Evolutionary conservation across 2,888 invertebrate species (phyloP).

Genomic region (Mimumesa dahlbomi): DNA sequence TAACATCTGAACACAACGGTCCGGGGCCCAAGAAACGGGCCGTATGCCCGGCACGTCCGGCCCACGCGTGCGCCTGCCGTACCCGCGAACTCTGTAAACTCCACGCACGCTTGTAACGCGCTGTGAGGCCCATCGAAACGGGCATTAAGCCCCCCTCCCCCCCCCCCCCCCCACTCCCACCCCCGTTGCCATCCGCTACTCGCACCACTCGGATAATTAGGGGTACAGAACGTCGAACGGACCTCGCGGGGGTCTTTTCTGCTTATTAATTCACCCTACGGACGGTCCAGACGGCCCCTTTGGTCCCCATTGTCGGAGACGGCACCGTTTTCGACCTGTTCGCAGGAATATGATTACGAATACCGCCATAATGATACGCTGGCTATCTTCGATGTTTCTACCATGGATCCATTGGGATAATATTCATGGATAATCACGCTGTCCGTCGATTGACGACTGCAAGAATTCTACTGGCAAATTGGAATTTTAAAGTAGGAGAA

Average conservation of each 20-base stretch:
- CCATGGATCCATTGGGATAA: too few relatives aligned
- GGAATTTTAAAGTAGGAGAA: conserved; percentile 4
- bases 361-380: conserved; percentile 56
- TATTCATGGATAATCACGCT: too few relatives aligned
- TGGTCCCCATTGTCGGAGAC: conserved; percentile 44
- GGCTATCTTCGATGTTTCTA: too few relatives aligned
- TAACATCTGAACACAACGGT: conserved; percentile 71
- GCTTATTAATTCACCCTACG: conserved; percentile 61
- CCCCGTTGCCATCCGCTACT: conserved; percentile 49
- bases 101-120: conserved; percentile 48
- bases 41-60: conserved; percentile 58
- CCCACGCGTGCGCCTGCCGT: conserved; percentile 58
- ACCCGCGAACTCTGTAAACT: conserved; percentile 51
- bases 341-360: conserved; percentile 57
- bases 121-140: conserved; percentile 57
- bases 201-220: conserved; percentile 64
- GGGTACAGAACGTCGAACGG: conserved; percentile 61
- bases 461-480: neutral
- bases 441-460: too few relatives aligned
- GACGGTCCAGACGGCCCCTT: conserved; percentile 35
- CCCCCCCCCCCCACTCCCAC: too few relatives aligned
- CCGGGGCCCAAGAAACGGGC: conserved; percentile 40
- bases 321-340: conserved; percentile 34
- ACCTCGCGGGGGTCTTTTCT: conserved; percentile 54
- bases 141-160: conserved; percentile 57